Evolutionary conservation across 2,888 invertebrate genomes (phyloP).

Genomic region (Druceiella hillmani): DNA sequence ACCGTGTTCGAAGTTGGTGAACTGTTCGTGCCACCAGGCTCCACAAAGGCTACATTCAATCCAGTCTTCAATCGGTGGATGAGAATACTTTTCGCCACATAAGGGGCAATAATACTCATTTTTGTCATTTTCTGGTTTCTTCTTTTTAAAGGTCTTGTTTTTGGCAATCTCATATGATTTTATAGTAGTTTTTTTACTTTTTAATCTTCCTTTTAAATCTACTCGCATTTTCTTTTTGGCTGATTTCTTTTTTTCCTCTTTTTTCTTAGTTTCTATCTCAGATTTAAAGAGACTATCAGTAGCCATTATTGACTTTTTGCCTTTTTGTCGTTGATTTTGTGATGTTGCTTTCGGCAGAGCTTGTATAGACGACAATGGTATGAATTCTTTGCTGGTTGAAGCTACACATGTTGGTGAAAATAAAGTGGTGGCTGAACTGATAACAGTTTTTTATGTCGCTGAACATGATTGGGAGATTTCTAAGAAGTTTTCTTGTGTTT

Average conservation of each 20-base stretch:
- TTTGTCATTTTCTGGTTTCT: too few relatives aligned
- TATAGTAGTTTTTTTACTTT: too few relatives aligned
- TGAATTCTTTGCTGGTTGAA: conserved; percentile 13
- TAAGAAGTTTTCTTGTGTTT: conserved; percentile 7
- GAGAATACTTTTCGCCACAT: too few relatives aligned
- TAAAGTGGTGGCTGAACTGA: conserved; percentile 7
- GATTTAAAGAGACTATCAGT: conserved; percentile 17
- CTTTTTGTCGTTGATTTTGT: conserved; percentile 17
- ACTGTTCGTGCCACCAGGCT: too few relatives aligned
- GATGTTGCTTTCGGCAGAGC: conserved; percentile 14
- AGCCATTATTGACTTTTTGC: conserved; percentile 15
- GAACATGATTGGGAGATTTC: conserved; percentile 8
- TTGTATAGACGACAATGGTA: conserved; percentile 16
- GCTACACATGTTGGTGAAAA: conserved; percentile 10
- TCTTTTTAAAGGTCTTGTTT: too few relatives aligned
- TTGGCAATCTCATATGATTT: too few relatives aligned
- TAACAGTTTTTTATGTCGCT: conserved; percentile 7
- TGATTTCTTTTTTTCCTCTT: conserved; percentile 8
- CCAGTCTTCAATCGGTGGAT: too few relatives aligned
- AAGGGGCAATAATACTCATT: too few relatives aligned
- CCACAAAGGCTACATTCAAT: too few relatives aligned
- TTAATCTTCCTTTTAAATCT: too few relatives aligned
- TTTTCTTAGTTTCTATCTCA: conserved; percentile 16
- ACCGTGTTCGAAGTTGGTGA: too few relatives aligned
- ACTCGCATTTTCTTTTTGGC: too few relatives aligned